Conservation (phyloP, 2,797 vertebrate genomes). For the Thripadectes ignobilis region DNA sequence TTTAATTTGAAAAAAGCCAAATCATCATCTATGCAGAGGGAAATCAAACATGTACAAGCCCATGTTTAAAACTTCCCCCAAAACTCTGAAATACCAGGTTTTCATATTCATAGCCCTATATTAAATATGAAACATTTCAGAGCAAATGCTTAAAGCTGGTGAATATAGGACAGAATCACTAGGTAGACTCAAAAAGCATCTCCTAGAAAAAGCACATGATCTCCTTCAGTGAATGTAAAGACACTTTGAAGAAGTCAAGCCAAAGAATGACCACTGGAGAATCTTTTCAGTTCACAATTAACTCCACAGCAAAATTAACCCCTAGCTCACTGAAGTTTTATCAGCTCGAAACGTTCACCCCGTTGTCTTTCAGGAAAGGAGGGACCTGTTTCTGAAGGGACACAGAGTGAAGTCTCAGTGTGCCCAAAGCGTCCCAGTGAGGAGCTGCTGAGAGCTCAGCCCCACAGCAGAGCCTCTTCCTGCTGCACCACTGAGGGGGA, state of each 20-base stretch:
- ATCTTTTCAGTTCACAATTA: neutral
- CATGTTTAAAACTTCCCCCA: neutral
- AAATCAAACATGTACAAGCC: neutral
- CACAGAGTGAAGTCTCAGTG: accelerated
- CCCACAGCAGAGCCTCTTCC: neutral
- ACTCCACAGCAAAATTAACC: neutral
- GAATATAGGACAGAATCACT: neutral
- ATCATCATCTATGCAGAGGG: neutral
- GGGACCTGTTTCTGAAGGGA: neutral
- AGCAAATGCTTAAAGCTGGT: neutral
- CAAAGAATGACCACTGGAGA: neutral
- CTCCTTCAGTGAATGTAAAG: neutral
- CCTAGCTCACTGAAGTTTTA: neutral
- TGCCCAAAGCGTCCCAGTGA: neutral
- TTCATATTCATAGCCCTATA: neutral
- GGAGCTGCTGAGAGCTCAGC: neutral
- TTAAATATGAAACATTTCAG: neutral
- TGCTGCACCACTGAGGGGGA: neutral
- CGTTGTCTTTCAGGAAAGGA: neutral
- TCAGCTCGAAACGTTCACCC: neutral
- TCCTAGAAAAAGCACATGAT: neutral
- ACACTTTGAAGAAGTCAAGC: neutral
- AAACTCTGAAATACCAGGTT: neutral
- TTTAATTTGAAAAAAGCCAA: conserved; percentile 5
- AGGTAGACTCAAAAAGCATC: neutral